Evolutionary conservation across 2,888 invertebrate genomes (phyloP).

Genomic region (Lithophane ornitopus): DNA sequence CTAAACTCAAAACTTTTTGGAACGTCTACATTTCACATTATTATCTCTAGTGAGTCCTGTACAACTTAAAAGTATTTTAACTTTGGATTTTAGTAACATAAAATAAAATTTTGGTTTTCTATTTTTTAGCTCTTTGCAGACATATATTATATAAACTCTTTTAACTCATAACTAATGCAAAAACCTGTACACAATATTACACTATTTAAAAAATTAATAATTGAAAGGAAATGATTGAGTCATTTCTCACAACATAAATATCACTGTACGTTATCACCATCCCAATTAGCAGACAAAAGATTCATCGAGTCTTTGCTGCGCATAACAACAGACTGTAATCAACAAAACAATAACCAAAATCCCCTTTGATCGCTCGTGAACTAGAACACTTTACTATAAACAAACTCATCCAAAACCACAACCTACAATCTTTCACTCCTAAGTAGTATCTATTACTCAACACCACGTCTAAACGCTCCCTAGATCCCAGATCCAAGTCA

Average conservation of each 20-base stretch:
- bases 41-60: conserved; percentile 37
- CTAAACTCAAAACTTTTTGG: conserved; percentile 42
- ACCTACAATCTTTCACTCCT: background rate
- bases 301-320: too few species aligned
- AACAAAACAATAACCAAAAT: background rate
- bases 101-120: background rate
- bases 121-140: background rate
- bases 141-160: background rate
- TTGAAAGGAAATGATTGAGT: background rate
- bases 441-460: conserved; percentile 28
- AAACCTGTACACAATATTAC: too few species aligned
- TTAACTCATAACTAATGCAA: too few species aligned
- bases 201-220: background rate
- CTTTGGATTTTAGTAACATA: conserved; percentile 12
- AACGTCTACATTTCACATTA: conserved; percentile 43
- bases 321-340: background rate
- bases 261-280: too few species aligned
- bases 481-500: conserved; percentile 72
- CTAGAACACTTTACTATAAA: background rate
- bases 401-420: background rate
- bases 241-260: background rate
- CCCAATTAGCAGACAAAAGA: background rate
- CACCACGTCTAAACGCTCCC: conserved; percentile 51
- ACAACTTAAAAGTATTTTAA: conserved; percentile 10
- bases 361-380: too few species aligned